A percentile compares a stretch with the other conserved stretches of the same genome.
Conservation (phyloP, 2,888 invertebrate species). For the Apantesis nais region DNA sequence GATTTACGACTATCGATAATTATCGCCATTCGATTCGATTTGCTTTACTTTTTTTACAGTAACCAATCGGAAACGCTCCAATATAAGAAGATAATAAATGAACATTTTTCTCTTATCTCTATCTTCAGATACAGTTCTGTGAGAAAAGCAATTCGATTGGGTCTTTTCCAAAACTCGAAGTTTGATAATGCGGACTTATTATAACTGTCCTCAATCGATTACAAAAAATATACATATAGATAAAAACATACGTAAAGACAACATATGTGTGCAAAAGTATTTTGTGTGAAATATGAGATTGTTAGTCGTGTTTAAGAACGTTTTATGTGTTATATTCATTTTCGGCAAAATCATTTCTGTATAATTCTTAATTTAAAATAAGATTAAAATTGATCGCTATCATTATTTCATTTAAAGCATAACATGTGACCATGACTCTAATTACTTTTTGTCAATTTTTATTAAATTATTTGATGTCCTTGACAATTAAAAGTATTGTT, state of each 20-base stretch:
- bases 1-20: slow-evolving; percentile 69
- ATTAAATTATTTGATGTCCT: too few relatives aligned
- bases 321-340: neutral
- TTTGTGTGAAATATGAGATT: neutral
- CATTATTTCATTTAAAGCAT: neutral
- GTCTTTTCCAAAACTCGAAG: slow-evolving; percentile 27
- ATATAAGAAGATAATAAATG: slow-evolving; percentile 24
- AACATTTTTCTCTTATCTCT: slow-evolving; percentile 24
- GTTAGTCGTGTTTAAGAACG: neutral
- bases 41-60: slow-evolving; percentile 47
- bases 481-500: too few relatives aligned
- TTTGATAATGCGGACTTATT: slow-evolving; percentile 22
- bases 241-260: slow-evolving; percentile 10
- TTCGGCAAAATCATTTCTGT: neutral
- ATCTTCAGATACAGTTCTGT: slow-evolving; percentile 25
- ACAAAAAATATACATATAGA: slow-evolving; percentile 6
- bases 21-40: slow-evolving; percentile 58
- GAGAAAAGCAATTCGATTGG: slow-evolving; percentile 26
- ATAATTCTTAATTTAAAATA: neutral
- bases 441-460: too few relatives aligned
- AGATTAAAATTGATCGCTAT: neutral
- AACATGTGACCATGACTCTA: neutral
- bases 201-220: slow-evolving; percentile 10
- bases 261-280: slow-evolving; percentile 1
- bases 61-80: slow-evolving; percentile 31